A percentile compares a stretch with the other conserved stretches of the same genome.
Conservation (phyloP, 2,888 invertebrate genomes). For the Acanthosepion lycidas region DNA sequence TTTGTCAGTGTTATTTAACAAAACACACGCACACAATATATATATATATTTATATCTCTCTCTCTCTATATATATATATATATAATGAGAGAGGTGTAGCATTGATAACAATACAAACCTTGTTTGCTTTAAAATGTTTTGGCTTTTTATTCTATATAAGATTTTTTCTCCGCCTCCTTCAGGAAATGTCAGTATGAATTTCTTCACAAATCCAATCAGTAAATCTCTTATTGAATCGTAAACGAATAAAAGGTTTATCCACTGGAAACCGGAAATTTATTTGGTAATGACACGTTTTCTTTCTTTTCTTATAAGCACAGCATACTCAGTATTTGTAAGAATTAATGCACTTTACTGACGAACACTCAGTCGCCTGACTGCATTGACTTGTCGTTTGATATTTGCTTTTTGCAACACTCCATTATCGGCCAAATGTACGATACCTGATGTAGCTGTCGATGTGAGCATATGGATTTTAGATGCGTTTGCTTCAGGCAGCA, state of each 20-base stretch:
- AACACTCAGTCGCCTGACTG: background rate
- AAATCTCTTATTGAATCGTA: background rate
- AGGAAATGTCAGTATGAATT: background rate
- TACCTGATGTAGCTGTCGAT: background rate
- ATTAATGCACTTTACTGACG: background rate
- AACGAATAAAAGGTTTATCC: background rate
- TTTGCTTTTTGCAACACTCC: background rate
- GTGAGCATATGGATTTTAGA: background rate
- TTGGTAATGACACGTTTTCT: background rate
- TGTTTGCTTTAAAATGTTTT: background rate
- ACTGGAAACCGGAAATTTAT: constrained; percentile 2
- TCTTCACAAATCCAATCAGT: background rate
- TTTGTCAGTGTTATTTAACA: no score
- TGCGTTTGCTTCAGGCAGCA: no score
- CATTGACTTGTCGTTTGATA: background rate
- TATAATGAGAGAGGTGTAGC: background rate
- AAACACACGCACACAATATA: background rate
- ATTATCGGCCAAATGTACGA: background rate
- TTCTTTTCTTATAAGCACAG: background rate
- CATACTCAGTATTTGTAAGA: background rate
- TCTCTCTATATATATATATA: background rate
- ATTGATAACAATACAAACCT: background rate
- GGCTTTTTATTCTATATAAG: background rate
- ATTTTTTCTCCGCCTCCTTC: background rate
- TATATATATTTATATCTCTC: background rate